These are phyloP conservation scores for Chlorodrepanis virens DNA, from an alignment of 2,113 vertebrate species.

Conservation along the genomic window DNA sequence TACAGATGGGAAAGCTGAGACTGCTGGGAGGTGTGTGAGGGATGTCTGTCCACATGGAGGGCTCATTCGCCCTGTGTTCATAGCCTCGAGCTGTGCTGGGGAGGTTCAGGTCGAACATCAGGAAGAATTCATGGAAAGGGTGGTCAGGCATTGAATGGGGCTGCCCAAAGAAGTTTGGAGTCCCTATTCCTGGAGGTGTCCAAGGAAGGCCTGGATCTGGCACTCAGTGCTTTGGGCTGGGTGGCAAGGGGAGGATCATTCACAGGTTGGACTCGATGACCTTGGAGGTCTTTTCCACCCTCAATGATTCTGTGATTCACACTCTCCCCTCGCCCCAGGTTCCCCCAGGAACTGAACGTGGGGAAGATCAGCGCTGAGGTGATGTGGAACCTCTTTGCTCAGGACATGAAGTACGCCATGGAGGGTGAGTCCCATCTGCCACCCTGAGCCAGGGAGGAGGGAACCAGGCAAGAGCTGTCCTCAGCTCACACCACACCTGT, in stretches of 20 bases:
- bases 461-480: not conserved
- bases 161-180: not conserved
- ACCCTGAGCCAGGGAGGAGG: rapidly evolving
- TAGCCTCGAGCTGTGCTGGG: not conserved
- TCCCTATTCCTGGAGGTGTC: not conserved
- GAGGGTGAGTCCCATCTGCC: slow-evolving; percentile 82
- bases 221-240: not conserved
- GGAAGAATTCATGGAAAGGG: not conserved
- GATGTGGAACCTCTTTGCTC: slow-evolving; percentile 99
- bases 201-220: not conserved
- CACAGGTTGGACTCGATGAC: not conserved
- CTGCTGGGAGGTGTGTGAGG: not conserved
- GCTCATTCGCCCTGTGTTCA: not conserved
- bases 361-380: slow-evolving; percentile 98
- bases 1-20: not conserved
- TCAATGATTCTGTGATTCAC: not conserved
- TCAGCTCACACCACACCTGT: not conserved
- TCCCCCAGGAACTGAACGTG: slow-evolving; percentile 94
- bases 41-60: not conserved
- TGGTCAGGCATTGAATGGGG: not conserved
- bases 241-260: not conserved
- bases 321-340: slow-evolving; percentile 52
- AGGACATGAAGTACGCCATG: slow-evolving; percentile 99
- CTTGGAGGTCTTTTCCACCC: not conserved
- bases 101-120: not conserved